Base-by-base conservation (phyloP, 2,888 invertebrate genomes). In the Tryphoninae sp. region DNA sequence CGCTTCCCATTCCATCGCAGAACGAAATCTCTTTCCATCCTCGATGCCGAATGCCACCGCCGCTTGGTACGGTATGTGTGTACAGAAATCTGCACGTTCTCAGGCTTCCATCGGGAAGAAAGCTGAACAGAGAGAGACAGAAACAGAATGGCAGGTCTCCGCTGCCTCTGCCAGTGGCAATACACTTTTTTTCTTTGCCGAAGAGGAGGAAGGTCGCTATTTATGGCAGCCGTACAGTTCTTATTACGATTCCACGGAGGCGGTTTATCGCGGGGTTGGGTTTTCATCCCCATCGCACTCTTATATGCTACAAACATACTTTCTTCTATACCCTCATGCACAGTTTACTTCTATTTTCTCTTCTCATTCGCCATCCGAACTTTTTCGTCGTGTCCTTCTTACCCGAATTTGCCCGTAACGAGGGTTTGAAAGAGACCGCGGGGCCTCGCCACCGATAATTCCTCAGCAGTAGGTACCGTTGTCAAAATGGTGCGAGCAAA, bases 171-270 rank as follows among this genome's bases (percentile, higher is more conserved):
- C 86, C 86, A 87, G 81, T 86, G 86, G 87, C 88, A 86, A 88
- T 88, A 86, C 86, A 87, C 86, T 86, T 69, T 26, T 23, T 62
- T 40, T 86, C 84, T 84, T 86, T 83, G 84, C 84, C 85, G 86
- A 87, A 87, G 86, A 87, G 85, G 83, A 84, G 85, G 78, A 86
- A 86, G 86, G 84, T 85, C 83, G 84, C 86, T 86, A 87, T 89
- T 88, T 88, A 87, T 86, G 87, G 86, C 86, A 86, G 85, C 83
- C 85, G 83, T 87, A 85, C 85, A 85, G 84, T 86, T 87, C 87
- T 88, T 87, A 89, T 88, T 88, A 86, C 85, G 85, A 87, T 86
- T 86, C 85, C 85, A 84, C 76, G 84, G 84, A 86, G 84, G 83
- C 85, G 83, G 86, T 87, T 86, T 86, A 87, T 87, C 86, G 86